Conservation (phyloP, 2,113 vertebrate genomes). For the Alosa alosa region DNA sequence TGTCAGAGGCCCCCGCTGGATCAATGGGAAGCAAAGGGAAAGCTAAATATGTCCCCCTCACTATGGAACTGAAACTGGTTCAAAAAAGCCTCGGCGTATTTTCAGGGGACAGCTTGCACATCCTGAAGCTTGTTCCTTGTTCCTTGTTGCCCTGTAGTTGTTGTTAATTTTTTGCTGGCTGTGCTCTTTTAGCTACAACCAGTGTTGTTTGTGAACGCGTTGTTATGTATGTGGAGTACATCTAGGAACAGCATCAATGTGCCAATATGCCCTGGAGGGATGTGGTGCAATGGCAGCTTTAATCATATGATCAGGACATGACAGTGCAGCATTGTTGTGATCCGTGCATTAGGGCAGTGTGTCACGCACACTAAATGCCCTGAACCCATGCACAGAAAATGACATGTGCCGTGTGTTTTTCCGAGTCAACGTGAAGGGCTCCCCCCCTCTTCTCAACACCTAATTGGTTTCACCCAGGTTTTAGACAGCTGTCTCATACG, state of each 20-base stretch:
- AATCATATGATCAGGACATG: background rate
- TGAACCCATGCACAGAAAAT: background rate
- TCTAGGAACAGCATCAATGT: slow-evolving; percentile 3
- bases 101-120: slow-evolving; percentile 30
- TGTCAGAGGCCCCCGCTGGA: slow-evolving; percentile 63
- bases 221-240: background rate
- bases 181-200: background rate
- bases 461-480: slow-evolving; percentile 33
- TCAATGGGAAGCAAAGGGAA: slow-evolving; percentile 61
- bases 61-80: slow-evolving; percentile 52
- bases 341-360: background rate
- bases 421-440: background rate
- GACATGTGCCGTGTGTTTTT: background rate
- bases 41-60: slow-evolving; percentile 63
- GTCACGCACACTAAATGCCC: background rate
- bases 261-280: slow-evolving; percentile 11
- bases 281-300: background rate
- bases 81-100: slow-evolving; percentile 63
- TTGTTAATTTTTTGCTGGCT: background rate
- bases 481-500: slow-evolving; percentile 23
- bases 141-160: background rate
- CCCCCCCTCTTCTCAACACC: slow-evolving; percentile 17
- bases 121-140: background rate
- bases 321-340: background rate
- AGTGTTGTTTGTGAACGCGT: background rate